Conservation (phyloP, 2,113 vertebrate species). For the Atherinomorus stipes region DNA sequence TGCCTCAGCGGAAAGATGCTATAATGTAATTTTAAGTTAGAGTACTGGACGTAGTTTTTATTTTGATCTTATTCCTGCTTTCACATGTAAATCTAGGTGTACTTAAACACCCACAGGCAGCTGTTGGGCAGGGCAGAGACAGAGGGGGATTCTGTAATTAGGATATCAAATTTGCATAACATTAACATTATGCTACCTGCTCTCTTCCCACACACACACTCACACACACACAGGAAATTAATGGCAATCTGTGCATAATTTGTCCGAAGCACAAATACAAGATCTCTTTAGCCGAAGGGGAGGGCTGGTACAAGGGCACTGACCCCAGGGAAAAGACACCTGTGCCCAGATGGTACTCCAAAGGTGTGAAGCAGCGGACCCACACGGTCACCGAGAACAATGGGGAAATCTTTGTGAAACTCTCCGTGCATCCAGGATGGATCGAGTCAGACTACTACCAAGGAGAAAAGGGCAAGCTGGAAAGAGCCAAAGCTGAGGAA, state of each 20-base stretch:
- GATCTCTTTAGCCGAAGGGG: constrained; percentile 90
- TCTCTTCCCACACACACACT: constrained; percentile 34
- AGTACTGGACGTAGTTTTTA: not conserved
- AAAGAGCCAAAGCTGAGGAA: constrained; percentile 58
- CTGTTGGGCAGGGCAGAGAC: not conserved
- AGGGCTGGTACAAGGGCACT: constrained; percentile 87
- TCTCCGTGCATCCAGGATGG: constrained; percentile 76
- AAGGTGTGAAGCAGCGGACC: constrained; percentile 91
- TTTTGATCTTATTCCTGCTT: not conserved
- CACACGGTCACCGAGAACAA: constrained; percentile 84
- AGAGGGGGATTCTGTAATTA: constrained; percentile 12
- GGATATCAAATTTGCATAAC: constrained; percentile 36
- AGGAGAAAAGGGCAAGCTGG: constrained; percentile 85
- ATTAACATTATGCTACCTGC: constrained; percentile 22
- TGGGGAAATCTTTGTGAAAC: constrained; percentile 87
- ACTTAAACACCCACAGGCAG: not conserved
- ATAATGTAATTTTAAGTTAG: not conserved
- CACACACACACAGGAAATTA: constrained; percentile 83
- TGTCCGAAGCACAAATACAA: constrained; percentile 95
- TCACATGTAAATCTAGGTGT: not conserved
- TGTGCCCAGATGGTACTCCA: constrained; percentile 86
- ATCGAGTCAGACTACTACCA: constrained; percentile 93
- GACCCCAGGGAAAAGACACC: constrained; percentile 80
- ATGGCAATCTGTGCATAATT: constrained; percentile 89
- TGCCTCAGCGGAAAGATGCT: not conserved